These are phyloP conservation scores for Halesus radiatus DNA, from an alignment of 1,140 invertebrate species.

Conservation along the genomic window DNA sequence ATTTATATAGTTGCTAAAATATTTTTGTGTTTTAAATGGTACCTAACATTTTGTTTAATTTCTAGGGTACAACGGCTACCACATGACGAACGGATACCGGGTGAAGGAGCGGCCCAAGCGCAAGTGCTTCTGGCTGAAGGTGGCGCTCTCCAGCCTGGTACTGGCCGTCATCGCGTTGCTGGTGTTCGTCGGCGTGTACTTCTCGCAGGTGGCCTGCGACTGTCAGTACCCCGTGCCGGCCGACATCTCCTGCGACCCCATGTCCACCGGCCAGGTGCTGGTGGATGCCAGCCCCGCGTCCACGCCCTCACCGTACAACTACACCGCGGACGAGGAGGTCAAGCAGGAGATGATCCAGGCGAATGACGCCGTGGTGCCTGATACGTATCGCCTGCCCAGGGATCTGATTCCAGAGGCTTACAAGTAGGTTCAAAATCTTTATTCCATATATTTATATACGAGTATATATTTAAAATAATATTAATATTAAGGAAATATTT, in stretches of 20 bases:
- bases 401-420: not conserved
- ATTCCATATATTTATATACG: too few species aligned
- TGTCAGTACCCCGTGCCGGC: not conserved
- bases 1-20: too few species aligned
- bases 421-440: not conserved
- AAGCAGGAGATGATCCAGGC: not conserved
- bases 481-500: too few species aligned
- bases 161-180: not conserved
- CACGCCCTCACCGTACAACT: not conserved
- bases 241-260: not conserved
- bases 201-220: not conserved
- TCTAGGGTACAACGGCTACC: slow-evolving; percentile 11
- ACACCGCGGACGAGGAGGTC: not conserved
- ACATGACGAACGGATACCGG: not conserved
- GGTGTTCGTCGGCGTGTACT: not conserved
- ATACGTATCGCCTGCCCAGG: not conserved
- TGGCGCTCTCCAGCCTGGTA: not conserved
- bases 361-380: not conserved
- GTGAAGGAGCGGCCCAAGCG: not conserved
- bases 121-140: not conserved
- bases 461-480: not conserved
- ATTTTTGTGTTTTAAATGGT: too few species aligned
- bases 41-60: not conserved
- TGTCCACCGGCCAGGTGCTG: not conserved
- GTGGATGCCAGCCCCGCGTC: not conserved